Percentiles rank a stretch among this genome's conserved stretches.
These are phyloP conservation scores for Cnemophilus loriae DNA, from an alignment of 2,113 vertebrate species.

Conservation along the genomic window DNA sequence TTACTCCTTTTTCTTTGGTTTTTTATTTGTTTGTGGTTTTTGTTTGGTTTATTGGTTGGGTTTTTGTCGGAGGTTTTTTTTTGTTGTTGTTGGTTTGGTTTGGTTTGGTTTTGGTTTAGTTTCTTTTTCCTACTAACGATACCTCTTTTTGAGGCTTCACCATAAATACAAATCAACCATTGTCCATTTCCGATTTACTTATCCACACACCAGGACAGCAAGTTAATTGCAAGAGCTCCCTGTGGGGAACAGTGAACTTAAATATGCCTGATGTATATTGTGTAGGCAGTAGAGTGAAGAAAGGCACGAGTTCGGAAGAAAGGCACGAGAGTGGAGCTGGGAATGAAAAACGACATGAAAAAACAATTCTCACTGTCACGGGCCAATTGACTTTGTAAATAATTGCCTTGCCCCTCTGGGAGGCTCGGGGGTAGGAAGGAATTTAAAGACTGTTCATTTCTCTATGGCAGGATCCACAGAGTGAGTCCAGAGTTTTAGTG, in stretches of 20 bases:
- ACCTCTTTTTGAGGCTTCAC: conserved; percentile 43
- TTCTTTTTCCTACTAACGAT: background rate
- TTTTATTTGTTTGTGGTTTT: background rate
- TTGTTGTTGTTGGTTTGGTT: background rate
- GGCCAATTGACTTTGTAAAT: conserved; percentile 64
- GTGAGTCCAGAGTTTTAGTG: background rate
- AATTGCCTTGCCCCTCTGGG: conserved; percentile 31
- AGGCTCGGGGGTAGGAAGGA: background rate
- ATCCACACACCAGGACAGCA: conserved; percentile 64
- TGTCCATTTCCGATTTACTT: conserved; percentile 58
- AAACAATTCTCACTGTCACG: conserved; percentile 3
- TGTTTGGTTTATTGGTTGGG: background rate
- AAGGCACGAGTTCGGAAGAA: background rate
- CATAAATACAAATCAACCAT: conserved; percentile 65
- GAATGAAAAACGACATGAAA: background rate
- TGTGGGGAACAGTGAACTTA: conserved; percentile 47
- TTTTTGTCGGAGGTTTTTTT: background rate
- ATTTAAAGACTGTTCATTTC: conserved; percentile 54
- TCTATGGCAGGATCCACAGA: background rate
- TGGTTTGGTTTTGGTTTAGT: background rate
- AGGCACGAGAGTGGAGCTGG: background rate
- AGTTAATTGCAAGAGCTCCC: conserved; percentile 67
- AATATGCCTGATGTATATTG: conserved; percentile 20
- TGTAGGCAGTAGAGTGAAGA: conserved; percentile 44
- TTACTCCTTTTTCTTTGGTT: background rate